Conservation (phyloP, 35 echinoderm and acorn worm genomes). For the Apostichopus californicus region DNA sequence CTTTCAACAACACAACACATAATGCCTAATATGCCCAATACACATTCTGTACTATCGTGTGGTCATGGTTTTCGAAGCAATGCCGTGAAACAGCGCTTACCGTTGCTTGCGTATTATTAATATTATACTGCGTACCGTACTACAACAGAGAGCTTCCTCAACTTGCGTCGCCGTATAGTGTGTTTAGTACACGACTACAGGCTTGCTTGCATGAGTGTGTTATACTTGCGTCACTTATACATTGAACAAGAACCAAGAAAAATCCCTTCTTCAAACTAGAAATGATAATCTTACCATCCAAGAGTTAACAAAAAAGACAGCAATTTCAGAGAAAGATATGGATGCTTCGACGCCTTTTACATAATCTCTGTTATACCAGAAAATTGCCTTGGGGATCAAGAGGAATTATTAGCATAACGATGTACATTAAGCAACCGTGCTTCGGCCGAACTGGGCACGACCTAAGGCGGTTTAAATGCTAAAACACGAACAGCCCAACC, state of each 20-base stretch:
- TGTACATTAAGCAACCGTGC: conserved; percentile 49
- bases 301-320: neutral
- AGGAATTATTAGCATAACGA: conserved; percentile 52
- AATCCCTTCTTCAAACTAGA: neutral
- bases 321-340: conserved; percentile 34
- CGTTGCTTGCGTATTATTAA: no score
- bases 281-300: neutral
- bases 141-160: no score
- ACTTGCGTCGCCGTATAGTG: no score
- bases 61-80: no score
- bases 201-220: no score
- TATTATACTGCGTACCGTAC: no score
- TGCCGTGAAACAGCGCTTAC: no score
- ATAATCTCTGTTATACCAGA: conserved; percentile 39
- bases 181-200: no score
- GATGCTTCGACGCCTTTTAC: conserved; percentile 27
- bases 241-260: neutral
- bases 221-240: no score
- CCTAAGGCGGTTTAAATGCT: conserved; percentile 33
- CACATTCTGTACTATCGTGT: no score
- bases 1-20: no score
- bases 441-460: conserved; percentile 43
- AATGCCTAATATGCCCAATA: no score
- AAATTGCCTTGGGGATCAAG: conserved; percentile 33
- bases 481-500: conserved; percentile 15